Conservation (phyloP, 2,113 vertebrate genomes). For the Centropristis striata region DNA sequence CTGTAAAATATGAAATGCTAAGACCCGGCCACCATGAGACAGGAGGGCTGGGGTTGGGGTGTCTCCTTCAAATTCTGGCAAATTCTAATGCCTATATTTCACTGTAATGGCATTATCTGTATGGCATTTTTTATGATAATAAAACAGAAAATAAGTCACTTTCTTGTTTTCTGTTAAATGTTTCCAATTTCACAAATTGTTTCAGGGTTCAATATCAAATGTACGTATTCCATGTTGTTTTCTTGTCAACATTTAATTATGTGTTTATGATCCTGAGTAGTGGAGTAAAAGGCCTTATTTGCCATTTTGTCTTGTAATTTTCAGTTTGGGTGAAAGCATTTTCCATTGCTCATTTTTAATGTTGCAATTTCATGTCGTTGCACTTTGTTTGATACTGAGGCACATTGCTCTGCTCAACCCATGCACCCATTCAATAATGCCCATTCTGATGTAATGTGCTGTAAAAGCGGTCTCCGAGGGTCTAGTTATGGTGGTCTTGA, state of each 20-base stretch:
- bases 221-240: background rate
- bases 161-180: background rate
- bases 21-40: too few relatives aligned
- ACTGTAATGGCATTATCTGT: background rate
- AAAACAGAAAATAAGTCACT: background rate
- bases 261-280: background rate
- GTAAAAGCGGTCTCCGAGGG: slow-evolving; percentile 42
- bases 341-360: slow-evolving; percentile 26
- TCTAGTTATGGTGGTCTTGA: slow-evolving; percentile 53
- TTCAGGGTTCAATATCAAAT: slow-evolving; percentile 22
- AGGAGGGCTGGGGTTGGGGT: too few relatives aligned
- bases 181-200: slow-evolving; percentile 1
- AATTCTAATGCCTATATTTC: too few relatives aligned
- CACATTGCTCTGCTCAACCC: slow-evolving; percentile 33
- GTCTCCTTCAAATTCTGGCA: too few relatives aligned
- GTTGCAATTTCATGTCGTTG: slow-evolving; percentile 34
- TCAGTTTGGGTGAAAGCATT: slow-evolving; percentile 14
- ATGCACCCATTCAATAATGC: slow-evolving; percentile 37
- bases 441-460: slow-evolving; percentile 59
- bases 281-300: slow-evolving; percentile 22
- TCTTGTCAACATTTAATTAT: slow-evolving; percentile 28
- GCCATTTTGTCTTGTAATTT: slow-evolving; percentile 33
- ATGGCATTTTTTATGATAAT: background rate
- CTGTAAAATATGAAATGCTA: too few relatives aligned
- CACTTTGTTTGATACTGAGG: slow-evolving; percentile 33